A percentile compares a stretch with the other conserved stretches of the same genome.
Conservation (phyloP, 2,888 invertebrate species). For the Anagyrus pseudococci region DNA sequence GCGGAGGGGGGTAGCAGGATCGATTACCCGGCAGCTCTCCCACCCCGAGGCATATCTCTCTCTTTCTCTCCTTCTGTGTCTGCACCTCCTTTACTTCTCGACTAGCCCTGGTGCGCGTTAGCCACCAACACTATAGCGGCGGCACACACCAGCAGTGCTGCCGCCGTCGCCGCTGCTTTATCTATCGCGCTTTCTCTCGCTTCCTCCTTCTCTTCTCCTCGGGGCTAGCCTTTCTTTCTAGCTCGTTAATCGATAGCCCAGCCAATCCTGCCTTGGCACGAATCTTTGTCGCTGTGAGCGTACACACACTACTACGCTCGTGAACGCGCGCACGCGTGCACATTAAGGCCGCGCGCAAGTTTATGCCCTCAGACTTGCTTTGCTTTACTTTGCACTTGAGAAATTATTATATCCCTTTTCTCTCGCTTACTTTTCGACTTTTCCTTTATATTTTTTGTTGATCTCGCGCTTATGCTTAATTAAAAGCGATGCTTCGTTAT, state of each 20-base stretch:
- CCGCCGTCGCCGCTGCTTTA: background rate
- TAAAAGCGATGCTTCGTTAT: no score
- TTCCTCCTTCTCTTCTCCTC: background rate
- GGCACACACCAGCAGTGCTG: background rate
- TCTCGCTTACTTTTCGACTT: no score
- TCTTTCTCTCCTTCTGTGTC: background rate
- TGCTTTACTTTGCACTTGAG: no score
- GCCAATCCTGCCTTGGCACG: conserved; percentile 34
- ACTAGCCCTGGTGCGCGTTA: no score
- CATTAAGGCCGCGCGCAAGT: no score
- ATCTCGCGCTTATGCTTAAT: no score
- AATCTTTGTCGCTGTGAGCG: conserved; percentile 5
- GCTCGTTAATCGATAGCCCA: conserved; percentile 37
- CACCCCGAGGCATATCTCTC: background rate
- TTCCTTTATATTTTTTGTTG: no score
- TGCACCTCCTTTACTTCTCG: background rate
- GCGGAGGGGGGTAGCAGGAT: conserved; percentile 20
- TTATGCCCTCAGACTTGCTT: no score
- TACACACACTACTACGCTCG: conserved; percentile 7
- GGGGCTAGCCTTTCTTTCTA: conserved; percentile 21
- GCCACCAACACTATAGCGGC: no score
- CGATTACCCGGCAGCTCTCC: conserved; percentile 36
- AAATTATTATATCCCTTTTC: no score
- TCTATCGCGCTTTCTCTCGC: background rate
- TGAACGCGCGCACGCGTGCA: no score